Evolutionary conservation across 2,797 vertebrate genomes (phyloP).

Genomic region (Loriculus beryllinus): DNA sequence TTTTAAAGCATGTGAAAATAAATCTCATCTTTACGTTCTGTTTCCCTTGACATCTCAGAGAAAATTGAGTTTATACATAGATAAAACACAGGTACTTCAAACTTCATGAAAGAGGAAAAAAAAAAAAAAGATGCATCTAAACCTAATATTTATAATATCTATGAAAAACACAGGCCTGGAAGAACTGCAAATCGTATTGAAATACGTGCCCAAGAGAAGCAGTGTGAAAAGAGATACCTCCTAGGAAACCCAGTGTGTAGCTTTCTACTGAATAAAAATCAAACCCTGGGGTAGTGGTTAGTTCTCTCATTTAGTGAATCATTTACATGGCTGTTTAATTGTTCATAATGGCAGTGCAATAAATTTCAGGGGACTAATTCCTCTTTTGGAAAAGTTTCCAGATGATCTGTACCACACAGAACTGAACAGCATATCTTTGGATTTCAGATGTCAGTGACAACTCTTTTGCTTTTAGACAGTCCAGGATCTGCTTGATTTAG

Average conservation of each 20-base stretch:
- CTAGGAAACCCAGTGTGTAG: slow-evolving; percentile 24
- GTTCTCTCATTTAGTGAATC: slow-evolving; percentile 32
- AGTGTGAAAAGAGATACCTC: neutral
- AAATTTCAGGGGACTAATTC: neutral
- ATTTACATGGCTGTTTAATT: slow-evolving; percentile 26
- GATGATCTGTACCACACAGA: neutral
- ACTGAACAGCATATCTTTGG: neutral
- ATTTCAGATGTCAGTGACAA: neutral
- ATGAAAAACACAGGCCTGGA: neutral
- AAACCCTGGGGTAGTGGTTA: slow-evolving; percentile 19
- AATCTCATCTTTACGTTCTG: neutral
- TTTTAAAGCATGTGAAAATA: neutral
- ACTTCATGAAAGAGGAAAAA: neutral
- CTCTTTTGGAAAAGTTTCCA: neutral
- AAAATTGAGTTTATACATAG: neutral
- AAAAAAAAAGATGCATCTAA: neutral
- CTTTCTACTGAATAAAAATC: slow-evolving; percentile 55
- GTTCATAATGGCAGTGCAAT: neutral
- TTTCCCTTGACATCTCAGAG: neutral
- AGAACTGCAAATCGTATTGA: neutral
- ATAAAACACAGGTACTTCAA: neutral
- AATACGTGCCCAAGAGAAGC: neutral
- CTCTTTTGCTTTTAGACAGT: neutral
- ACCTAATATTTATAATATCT: neutral
- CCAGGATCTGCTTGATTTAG: neutral